phyloP scores from a whole-genome alignment of 2,888 invertebrate genomes.

The Pantelozetes paolii region DNA sequence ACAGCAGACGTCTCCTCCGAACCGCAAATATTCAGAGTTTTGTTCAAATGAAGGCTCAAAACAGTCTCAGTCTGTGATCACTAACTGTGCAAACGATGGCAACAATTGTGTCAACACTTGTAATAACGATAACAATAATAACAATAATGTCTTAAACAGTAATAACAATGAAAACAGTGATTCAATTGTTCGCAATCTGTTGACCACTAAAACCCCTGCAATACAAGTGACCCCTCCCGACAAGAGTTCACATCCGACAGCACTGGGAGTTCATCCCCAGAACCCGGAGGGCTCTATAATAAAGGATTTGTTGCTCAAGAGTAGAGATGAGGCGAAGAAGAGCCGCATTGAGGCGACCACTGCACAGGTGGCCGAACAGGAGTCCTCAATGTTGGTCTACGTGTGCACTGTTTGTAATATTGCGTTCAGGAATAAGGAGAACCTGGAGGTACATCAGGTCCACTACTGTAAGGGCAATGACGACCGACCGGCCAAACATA shows the following conservation, averaged over 20 bases:
- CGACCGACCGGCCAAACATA: conserved; percentile 1
- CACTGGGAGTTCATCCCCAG: conserved; percentile 56
- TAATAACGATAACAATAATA: conserved; percentile 7
- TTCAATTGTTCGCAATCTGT: conserved; percentile 42
- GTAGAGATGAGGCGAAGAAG: conserved; percentile 39
- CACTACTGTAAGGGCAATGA: conserved; percentile 65
- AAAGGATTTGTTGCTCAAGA: conserved; percentile 72
- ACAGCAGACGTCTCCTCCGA: neutral
- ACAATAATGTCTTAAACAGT: conserved; percentile 4
- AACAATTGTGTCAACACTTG: conserved; percentile 28
- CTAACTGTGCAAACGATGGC: conserved; percentile 15
- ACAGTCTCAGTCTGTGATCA: conserved; percentile 32
- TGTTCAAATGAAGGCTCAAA: conserved; percentile 9
- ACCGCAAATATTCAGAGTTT: conserved; percentile 15
- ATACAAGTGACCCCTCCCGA: conserved; percentile 27
- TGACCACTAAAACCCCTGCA: conserved; percentile 40
- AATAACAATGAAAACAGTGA: conserved; percentile 10
- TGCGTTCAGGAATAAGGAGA: conserved; percentile 72
- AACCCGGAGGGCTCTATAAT: conserved; percentile 61
- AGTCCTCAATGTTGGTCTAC: conserved; percentile 40
- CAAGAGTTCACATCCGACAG: conserved; percentile 3
- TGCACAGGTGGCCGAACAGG: conserved; percentile 12
- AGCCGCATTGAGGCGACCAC: conserved; percentile 16
- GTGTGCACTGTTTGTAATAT: conserved; percentile 70
- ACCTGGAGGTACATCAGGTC: conserved; percentile 71